A percentile compares a stretch with the other conserved stretches of the same genome.
phyloP scores from a whole-genome alignment of 2,113 vertebrate species.

The Leptobrachium leishanense region DNA sequence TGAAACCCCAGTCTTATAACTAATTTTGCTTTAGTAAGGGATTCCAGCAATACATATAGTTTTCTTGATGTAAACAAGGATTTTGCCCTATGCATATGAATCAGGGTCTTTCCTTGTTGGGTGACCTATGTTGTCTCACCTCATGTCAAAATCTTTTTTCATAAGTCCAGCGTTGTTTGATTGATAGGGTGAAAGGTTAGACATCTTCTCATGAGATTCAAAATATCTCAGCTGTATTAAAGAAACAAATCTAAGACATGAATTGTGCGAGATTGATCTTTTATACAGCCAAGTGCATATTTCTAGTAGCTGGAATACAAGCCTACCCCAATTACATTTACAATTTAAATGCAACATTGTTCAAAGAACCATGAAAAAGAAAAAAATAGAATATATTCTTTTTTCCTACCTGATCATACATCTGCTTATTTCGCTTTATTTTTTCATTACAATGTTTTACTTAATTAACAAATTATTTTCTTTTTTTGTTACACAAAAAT shows the following conservation, averaged over 20 bases:
- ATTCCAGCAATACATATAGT: not conserved
- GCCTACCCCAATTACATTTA: constrained; percentile 36
- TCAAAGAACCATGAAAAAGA: constrained; percentile 43
- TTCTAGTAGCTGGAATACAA: constrained; percentile 28
- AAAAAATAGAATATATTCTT: constrained; percentile 19
- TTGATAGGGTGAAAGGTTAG: constrained; percentile 78
- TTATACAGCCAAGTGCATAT: constrained; percentile 47
- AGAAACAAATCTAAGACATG: constrained; percentile 59
- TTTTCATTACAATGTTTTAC: too few relatives aligned
- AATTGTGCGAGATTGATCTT: constrained; percentile 49
- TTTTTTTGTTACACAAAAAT: too few relatives aligned
- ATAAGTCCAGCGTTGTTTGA: constrained; percentile 76
- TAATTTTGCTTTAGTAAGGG: too few relatives aligned
- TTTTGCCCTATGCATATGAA: constrained; percentile 50
- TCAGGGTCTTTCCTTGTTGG: constrained; percentile 47
- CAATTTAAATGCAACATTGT: constrained; percentile 41
- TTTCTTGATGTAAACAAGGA: constrained; percentile 33
- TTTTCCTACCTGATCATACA: too few relatives aligned
- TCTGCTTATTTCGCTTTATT: too few relatives aligned
- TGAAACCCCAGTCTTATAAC: too few relatives aligned
- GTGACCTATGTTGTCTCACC: constrained; percentile 59
- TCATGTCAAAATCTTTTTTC: constrained; percentile 72
- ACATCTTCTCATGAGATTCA: constrained; percentile 69
- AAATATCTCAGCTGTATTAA: constrained; percentile 67
- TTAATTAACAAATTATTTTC: too few relatives aligned